Evolutionary conservation across 2,797 vertebrate species (phyloP).

Genomic region (Rachycentron canadum): DNA sequence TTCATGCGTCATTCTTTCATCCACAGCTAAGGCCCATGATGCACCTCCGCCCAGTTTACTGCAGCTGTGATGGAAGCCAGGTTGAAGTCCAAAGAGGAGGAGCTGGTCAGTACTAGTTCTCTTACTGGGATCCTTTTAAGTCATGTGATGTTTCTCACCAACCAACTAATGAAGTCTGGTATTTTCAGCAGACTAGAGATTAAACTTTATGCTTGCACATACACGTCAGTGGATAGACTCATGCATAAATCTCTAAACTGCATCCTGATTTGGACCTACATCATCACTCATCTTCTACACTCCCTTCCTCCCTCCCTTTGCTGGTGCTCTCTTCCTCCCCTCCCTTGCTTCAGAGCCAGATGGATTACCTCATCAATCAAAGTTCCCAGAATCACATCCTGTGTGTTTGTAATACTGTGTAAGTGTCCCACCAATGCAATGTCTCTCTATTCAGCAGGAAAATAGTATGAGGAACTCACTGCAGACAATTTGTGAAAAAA

Average conservation of each 20-base stretch:
- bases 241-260: constrained; percentile 52
- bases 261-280: constrained; percentile 62
- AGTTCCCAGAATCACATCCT: constrained; percentile 74
- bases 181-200: constrained; percentile 10
- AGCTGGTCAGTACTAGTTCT: constrained; percentile 35
- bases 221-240: constrained; percentile 7
- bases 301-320: constrained; percentile 42
- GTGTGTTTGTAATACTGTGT: constrained; percentile 24
- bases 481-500: constrained; percentile 54
- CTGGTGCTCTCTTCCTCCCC: constrained; percentile 47
- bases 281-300: constrained; percentile 66
- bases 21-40: constrained; percentile 56
- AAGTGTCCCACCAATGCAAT: constrained; percentile 51
- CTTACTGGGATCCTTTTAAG: constrained; percentile 8
- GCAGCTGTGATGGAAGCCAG: constrained; percentile 77
- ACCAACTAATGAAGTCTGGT: constrained; percentile 20
- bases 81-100: constrained; percentile 44
- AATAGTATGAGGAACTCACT: constrained; percentile 27
- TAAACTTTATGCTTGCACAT: constrained; percentile 7
- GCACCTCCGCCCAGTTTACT: constrained; percentile 74
- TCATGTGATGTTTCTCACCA: constrained; percentile 15
- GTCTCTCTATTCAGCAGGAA: constrained; percentile 47
- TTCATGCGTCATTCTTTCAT: constrained; percentile 79
- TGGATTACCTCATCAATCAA: constrained; percentile 83
- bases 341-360: constrained; percentile 72